Evolutionary conservation across 2,888 invertebrate species (phyloP), one percentile per base, ranked within the genome.

Genomic region (Mystacides longicornis): DNA sequence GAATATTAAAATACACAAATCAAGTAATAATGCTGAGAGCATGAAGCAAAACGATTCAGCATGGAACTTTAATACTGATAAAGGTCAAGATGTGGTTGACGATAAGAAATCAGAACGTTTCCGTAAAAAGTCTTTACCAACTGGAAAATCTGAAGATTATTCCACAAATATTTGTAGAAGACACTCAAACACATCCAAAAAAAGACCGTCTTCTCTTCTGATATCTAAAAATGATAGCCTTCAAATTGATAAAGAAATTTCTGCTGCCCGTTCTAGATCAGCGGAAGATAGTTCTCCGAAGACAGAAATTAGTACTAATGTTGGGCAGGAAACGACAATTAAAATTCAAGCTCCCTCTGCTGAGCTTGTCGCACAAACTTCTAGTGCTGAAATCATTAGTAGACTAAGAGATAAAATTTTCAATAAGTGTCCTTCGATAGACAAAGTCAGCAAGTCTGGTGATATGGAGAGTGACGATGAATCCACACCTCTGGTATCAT

Each of bases 401-500:
- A 68, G 74, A 14, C 65, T 77, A 53, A 71, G 69, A 59, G 76
- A 75, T 62, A 72, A 68, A 65, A 67, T 77, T 16, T 63, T 73
- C 67, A 69, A 56, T 23, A 57, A 69, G 43, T 66, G 67, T 50
- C 68, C 68, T 7, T 71, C 72, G n/a, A 71, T 71, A 42, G 74
- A 73, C 21, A 71, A 72, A 62, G 73, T 72, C 55, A 73, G 72
- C 55, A 70, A 69, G 59, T 54, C 49, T 9, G 69, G 69, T 52
- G 71, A 70, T 47, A 62, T 67, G 42, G 69, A 70, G 59, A 78
- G 80, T 67, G 85, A 85, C 66, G 85, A 85, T 67, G 87, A 87
- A 65, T 81, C 81, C 62, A 83, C 86, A 2, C 85, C 85, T 55
- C 74, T 86, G 57, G 83, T 86, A 5, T 78, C 79, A 61, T 75